A percentile compares a stretch with the other conserved stretches of the same genome.
Evolutionary conservation across 1,140 invertebrate species (phyloP).

Genomic region (Drosophila auraria): DNA sequence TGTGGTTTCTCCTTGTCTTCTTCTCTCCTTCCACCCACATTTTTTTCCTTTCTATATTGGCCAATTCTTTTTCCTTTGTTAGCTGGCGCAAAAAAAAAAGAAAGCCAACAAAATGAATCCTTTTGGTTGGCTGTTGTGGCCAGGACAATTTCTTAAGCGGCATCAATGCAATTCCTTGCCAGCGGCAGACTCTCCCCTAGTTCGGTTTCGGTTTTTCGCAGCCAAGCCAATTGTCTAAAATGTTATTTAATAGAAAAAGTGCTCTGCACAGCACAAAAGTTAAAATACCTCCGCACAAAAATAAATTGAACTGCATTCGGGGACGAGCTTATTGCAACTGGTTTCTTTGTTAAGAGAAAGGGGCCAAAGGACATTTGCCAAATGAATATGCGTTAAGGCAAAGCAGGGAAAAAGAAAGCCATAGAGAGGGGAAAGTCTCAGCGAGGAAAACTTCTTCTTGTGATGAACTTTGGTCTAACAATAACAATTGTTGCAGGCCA

Average conservation of each 20-base stretch:
- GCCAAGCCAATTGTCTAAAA: conserved; percentile 71
- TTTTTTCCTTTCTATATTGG: conserved; percentile 35
- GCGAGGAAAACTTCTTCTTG: conserved; percentile 16
- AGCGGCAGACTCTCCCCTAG: not conserved
- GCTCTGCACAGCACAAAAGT: conserved; percentile 54
- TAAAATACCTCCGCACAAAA: conserved; percentile 35
- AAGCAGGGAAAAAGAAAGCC: not conserved
- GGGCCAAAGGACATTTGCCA: conserved; percentile 63
- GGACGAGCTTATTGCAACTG: conserved; percentile 62
- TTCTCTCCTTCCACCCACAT: not conserved
- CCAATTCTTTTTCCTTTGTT: conserved; percentile 56
- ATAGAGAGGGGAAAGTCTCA: not conserved
- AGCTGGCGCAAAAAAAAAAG: conserved; percentile 3
- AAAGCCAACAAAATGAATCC: conserved; percentile 25
- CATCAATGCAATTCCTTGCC: conserved; percentile 49
- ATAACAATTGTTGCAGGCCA: conserved; percentile 69
- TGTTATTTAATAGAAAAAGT: conserved; percentile 79
- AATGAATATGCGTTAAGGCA: conserved; percentile 68
- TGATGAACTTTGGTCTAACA: conserved; percentile 52
- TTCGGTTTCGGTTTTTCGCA: conserved; percentile 5
- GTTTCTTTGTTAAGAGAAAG: conserved; percentile 50
- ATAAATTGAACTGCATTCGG: conserved; percentile 73
- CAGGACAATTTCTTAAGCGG: conserved; percentile 59
- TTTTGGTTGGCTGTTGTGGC: conserved; percentile 42
- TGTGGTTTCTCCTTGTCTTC: conserved; percentile 12